Base-by-base conservation (phyloP, 2,797 vertebrate genomes). In the Semotilus atromaculatus region DNA sequence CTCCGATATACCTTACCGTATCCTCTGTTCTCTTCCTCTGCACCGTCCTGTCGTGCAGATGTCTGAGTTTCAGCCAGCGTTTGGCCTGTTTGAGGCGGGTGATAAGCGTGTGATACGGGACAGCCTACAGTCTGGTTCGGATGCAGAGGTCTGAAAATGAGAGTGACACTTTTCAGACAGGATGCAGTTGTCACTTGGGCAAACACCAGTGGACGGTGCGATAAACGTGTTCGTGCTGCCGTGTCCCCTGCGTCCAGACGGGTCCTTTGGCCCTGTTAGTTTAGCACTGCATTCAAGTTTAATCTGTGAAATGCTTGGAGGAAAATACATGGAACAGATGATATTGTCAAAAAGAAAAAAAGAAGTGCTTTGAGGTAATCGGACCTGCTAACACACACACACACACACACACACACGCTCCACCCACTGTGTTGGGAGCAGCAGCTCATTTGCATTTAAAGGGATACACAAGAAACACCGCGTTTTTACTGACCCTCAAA, bases 11-110 rank as follows among this genome's bases (percentile, higher is more conserved):
- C 45, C 73, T 86, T 62, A 76, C 86, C 83, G 89, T 88, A 89
- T 4, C 87, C 86, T 84, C 85, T 76, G 7, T 85, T 14, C 45
- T 43, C 53, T 51, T 81, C 29, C 53, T 43, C 21, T 85, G 79
- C 83, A 85, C 73, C 73, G 16, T 66, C n/a, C 77, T 36, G 80
- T 88, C 26, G 74, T 89, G 87, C 85, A 77, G 91, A 92, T 90
- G 89, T 92, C 87, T 92, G 91, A 86, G 14, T 85, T 60, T 77
- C 86, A 70, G 40, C 31, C 77, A 80, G 13, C 7, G 71, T 38
- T n/a, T 90, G 91, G 91, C 91, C 1, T 85, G 89, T 90, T 93
- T 92, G 86, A 90, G 86, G 88, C 70, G 86, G 78, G 75, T 92
- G 92, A 93, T 94, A 90, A 93, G 83, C 83, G 34, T 21, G 7